Conservation (phyloP, 2,888 invertebrate species). For the Axea sp. region DNA sequence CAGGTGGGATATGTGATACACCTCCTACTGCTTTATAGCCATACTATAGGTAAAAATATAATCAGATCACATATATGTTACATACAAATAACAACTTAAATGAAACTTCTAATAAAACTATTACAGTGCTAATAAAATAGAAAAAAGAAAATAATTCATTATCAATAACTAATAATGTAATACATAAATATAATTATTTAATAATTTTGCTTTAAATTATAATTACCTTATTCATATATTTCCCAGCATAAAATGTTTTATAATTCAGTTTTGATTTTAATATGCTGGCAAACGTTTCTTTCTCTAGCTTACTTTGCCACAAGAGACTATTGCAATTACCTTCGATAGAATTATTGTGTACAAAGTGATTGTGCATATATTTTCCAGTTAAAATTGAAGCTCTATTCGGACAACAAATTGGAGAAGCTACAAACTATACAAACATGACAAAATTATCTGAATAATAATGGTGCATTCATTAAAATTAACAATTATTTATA, state of each 20-base stretch:
- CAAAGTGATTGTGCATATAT: constrained; percentile 90
- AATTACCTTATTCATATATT: constrained; percentile 92
- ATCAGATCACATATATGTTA: too few species aligned
- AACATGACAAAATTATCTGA: too few species aligned
- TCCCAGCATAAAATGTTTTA: constrained; percentile 94
- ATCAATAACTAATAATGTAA: too few species aligned
- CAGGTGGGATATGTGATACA: constrained; percentile 85
- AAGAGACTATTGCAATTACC: constrained; percentile 87
- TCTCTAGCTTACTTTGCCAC: constrained; percentile 86
- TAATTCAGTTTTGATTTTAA: constrained; percentile 85
- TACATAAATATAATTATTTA: constrained; percentile 15
- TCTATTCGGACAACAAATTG: constrained; percentile 95
- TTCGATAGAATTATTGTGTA: constrained; percentile 87
- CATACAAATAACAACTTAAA: too few species aligned
- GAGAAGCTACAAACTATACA: constrained; percentile 88
- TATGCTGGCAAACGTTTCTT: constrained; percentile 84
- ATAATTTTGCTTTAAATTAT: constrained; percentile 5
- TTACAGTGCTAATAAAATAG: too few species aligned
- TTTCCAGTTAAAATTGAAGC: constrained; percentile 91
- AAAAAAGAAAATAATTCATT: too few species aligned
- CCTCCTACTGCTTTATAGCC: constrained; percentile 83
- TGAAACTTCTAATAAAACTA: too few species aligned
- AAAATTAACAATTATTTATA: too few species aligned
- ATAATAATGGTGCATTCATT: too few species aligned
- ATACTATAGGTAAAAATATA: too few species aligned